Percentiles rank a stretch among this genome's conserved stretches.
Evolutionary conservation across 2,888 invertebrate genomes (phyloP).

Genomic region (Bimastos eiseni): DNA sequence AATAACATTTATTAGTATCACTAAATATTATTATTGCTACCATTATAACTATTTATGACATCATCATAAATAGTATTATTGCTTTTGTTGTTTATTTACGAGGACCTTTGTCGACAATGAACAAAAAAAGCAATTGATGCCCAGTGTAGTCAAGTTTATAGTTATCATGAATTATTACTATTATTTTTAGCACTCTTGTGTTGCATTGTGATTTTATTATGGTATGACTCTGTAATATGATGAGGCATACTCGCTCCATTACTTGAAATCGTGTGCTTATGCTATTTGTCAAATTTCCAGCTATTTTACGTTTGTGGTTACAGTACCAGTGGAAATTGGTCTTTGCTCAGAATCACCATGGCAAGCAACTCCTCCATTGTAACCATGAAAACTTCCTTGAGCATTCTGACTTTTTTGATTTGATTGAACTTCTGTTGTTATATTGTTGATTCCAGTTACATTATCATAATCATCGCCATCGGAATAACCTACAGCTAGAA

Average conservation of each 20-base stretch:
- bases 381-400: neutral
- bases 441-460: neutral
- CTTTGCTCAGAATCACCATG: neutral
- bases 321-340: neutral
- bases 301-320: neutral
- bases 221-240: neutral
- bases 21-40: neutral
- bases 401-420: neutral
- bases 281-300: neutral
- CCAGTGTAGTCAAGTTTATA: too few relatives aligned
- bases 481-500: conserved; percentile 4
- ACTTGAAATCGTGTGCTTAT: neutral
- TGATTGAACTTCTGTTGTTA: neutral
- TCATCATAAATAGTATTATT: neutral
- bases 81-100: neutral
- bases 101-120: too few relatives aligned
- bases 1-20: neutral
- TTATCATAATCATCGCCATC: neutral
- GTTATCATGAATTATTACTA: too few relatives aligned
- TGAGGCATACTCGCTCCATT: neutral
- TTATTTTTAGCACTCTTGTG: neutral
- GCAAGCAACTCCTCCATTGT: neutral
- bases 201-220: neutral
- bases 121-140: too few relatives aligned
- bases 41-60: neutral